phyloP scores from a whole-genome alignment of 2,113 vertebrate species.

The Channa maculata region DNA sequence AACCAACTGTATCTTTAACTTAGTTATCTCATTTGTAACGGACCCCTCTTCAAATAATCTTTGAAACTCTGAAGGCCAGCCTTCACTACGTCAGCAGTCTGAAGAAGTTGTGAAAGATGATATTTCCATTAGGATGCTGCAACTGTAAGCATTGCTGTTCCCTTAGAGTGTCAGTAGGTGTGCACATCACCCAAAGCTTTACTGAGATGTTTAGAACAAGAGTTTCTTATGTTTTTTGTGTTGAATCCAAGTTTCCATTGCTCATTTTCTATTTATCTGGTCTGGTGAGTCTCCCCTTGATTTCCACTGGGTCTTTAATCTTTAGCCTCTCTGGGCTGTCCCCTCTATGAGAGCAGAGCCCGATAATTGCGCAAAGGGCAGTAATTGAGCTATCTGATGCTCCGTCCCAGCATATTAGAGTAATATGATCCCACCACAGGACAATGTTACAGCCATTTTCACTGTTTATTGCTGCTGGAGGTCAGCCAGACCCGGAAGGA shows the following conservation, averaged over 20 bases:
- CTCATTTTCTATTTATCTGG: slow-evolving; percentile 46
- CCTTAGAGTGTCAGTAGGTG: slow-evolving; percentile 11
- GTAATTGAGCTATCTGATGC: slow-evolving; percentile 71
- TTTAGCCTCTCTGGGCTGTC: slow-evolving; percentile 32
- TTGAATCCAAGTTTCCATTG: slow-evolving; percentile 44
- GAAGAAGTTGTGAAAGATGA: slow-evolving; percentile 30
- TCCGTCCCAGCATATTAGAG: slow-evolving; percentile 67
- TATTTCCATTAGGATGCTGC: slow-evolving; percentile 41
- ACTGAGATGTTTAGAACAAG: slow-evolving; percentile 52
- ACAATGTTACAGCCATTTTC: slow-evolving; percentile 37
- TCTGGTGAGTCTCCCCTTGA: slow-evolving; percentile 9
- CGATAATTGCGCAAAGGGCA: slow-evolving; percentile 58
- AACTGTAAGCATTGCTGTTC: slow-evolving; percentile 28
- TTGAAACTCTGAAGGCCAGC: slow-evolving; percentile 1
- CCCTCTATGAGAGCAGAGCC: slow-evolving; percentile 30
- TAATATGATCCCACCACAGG: slow-evolving; percentile 66
- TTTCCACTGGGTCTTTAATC: slow-evolving; percentile 70
- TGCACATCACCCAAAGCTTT: slow-evolving; percentile 45
- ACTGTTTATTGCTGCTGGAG: slow-evolving; percentile 70
- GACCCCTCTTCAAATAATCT: slow-evolving; percentile 27
- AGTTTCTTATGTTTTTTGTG: slow-evolving; percentile 44
- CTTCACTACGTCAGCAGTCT: slow-evolving; percentile 19
- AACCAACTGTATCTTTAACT: too few relatives aligned
- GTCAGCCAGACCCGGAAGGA: slow-evolving; percentile 53
- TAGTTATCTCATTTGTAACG: slow-evolving; percentile 5